These are phyloP conservation scores for Poecile atricapillus DNA, from an alignment of 2,113 vertebrate species.

Conservation along the genomic window DNA sequence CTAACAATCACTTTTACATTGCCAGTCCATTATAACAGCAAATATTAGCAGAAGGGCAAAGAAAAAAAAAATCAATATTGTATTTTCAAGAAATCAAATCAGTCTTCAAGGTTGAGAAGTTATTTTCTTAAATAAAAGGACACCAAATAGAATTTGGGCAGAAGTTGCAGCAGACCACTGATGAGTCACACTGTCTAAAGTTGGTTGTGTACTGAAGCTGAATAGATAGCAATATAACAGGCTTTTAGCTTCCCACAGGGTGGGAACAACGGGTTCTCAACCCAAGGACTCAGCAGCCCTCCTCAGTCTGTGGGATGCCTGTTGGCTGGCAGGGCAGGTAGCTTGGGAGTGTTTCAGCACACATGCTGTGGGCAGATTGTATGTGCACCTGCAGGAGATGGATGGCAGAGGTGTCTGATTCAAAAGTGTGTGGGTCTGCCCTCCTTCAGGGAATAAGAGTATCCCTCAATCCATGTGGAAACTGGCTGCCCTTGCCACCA, in stretches of 20 bases:
- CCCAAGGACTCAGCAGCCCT: background rate
- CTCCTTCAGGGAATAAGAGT: background rate
- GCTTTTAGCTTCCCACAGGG: background rate
- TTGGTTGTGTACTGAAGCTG: background rate
- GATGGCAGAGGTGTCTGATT: background rate
- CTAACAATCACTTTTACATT: background rate
- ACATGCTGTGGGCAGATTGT: rapidly evolving
- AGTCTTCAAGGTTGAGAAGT: background rate
- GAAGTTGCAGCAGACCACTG: background rate
- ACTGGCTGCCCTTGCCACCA: background rate
- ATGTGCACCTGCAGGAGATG: background rate
- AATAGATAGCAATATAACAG: background rate
- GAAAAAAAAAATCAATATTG: background rate
- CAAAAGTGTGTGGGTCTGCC: rapidly evolving
- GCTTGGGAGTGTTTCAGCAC: background rate
- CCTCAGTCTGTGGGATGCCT: background rate
- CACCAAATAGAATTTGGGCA: background rate
- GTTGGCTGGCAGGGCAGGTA: background rate
- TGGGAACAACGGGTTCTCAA: background rate
- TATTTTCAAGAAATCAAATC: background rate
- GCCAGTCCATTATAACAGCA: background rate
- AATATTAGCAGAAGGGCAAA: background rate
- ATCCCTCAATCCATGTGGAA: background rate
- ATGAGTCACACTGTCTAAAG: slow-evolving; percentile 1
- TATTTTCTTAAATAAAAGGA: slow-evolving; percentile 3